These are phyloP conservation scores for Chrysemys picta DNA, from an alignment of 2,113 vertebrate genomes.

Conservation along the genomic window DNA sequence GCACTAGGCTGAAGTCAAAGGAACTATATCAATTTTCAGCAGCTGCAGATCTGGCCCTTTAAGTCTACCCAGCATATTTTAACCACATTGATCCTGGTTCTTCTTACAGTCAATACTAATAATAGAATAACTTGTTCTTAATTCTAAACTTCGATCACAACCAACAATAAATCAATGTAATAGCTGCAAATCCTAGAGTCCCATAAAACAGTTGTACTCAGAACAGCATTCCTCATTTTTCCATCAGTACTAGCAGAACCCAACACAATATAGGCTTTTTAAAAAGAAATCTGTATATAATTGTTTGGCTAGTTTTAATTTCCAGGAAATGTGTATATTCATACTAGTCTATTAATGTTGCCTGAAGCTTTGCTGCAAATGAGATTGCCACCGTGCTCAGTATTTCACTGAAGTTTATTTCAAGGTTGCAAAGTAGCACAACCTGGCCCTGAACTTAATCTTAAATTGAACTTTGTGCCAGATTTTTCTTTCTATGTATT, in stretches of 20 bases:
- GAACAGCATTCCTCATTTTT: background rate
- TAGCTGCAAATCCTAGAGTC: background rate
- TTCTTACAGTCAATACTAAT: background rate
- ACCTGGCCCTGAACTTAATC: background rate
- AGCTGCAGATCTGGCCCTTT: background rate
- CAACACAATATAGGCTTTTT: background rate
- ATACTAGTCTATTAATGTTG: background rate
- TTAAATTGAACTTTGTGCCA: accelerated
- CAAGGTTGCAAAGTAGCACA: background rate
- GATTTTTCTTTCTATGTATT: background rate
- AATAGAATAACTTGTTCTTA: background rate
- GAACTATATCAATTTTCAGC: background rate
- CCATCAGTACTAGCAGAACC: background rate
- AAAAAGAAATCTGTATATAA: background rate
- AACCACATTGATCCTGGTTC: background rate
- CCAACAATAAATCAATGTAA: background rate
- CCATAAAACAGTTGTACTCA: background rate
- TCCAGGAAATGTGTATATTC: background rate
- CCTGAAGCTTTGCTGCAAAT: background rate
- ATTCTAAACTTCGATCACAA: background rate
- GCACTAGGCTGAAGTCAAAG: background rate
- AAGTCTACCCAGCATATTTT: background rate
- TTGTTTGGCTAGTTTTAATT: background rate
- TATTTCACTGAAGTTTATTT: background rate
- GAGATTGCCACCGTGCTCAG: accelerated